Percentiles rank a stretch among this genome's conserved stretches.
Conservation (phyloP, 2,888 invertebrate species). For the Dicranocentrus wangi region DNA sequence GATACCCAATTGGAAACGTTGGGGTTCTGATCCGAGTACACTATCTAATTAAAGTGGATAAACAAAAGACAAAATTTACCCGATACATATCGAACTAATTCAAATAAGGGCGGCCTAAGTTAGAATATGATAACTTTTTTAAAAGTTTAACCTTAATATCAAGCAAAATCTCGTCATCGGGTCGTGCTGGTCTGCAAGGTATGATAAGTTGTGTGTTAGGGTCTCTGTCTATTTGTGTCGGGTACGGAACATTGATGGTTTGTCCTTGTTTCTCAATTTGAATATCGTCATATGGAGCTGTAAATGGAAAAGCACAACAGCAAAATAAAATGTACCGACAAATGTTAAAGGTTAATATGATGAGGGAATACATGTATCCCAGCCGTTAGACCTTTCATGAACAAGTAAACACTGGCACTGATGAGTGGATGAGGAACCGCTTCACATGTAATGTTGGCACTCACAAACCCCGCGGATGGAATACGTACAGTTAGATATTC, state of each 20-base stretch:
- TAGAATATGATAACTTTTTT: background rate
- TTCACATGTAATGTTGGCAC: conserved; percentile 1
- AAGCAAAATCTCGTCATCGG: too few relatives aligned
- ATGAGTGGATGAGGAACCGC: background rate
- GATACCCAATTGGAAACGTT: too few relatives aligned
- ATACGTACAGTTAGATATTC: background rate
- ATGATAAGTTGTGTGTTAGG: background rate
- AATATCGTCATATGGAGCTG: background rate
- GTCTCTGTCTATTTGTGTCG: background rate
- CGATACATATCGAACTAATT: background rate
- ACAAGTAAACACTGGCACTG: background rate
- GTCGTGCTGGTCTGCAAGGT: conserved; percentile 11
- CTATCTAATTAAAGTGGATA: background rate
- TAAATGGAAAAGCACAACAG: background rate
- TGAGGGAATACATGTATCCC: too few relatives aligned
- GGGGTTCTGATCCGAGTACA: background rate
- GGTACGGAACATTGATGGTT: background rate
- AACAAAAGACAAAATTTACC: background rate
- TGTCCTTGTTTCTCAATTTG: conserved; percentile 14
- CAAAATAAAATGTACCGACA: background rate
- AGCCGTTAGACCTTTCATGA: background rate
- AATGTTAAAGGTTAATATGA: too few relatives aligned
- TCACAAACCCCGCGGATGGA: background rate
- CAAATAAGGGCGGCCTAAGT: background rate
- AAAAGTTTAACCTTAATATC: too few relatives aligned